Evolutionary conservation across 1,140 invertebrate genomes (phyloP), one percentile per base, ranked within the genome.

Genomic region (Drosophila elegans): DNA sequence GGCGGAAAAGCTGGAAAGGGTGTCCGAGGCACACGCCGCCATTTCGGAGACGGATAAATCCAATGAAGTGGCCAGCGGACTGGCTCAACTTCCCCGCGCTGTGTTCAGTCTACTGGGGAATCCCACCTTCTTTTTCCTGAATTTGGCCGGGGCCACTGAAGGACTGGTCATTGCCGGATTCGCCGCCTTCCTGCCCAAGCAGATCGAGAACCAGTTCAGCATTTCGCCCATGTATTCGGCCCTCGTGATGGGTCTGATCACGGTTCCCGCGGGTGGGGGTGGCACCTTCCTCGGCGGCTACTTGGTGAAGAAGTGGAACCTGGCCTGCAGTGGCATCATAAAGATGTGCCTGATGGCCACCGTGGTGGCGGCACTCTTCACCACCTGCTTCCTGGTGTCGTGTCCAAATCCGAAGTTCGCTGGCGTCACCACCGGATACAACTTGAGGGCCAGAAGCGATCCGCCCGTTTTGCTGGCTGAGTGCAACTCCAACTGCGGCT

Each of bases 121-220:
- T 92, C 96, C 96, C 0, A 96, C 96, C 2, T 97, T 97, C 92
- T 94, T 97, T 85, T 96, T 96, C 91, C 91, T 97, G 2, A 97
- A 96, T 81, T 83, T 97, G 55, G 96, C 96, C 3, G 96, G 96
- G 2, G 96, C 96, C 0, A 95, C 94, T 46, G 96, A 97, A 91
- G 96, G 96, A 13, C 93, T 97, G 79, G 93, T 97, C 0, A 94
- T 97, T 4, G 95, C 96, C 0, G 97, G 96, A 0, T 96, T 97
- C 81, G 96, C 96, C 1, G 96, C 96, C 0, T 97, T 97, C 82
- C 92, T 97, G 60, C 97, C 97, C 0, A 97, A 97, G 90, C 94
- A 96, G 56, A 96, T 97, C 51, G 96, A 98, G 92, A 96, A 96
- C 91, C 96, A 97, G 93, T 97, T 97, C 80, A 95, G 95, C 74